phyloP scores from a whole-genome alignment of 2,113 vertebrate genomes.

The Menidia beryllina region DNA sequence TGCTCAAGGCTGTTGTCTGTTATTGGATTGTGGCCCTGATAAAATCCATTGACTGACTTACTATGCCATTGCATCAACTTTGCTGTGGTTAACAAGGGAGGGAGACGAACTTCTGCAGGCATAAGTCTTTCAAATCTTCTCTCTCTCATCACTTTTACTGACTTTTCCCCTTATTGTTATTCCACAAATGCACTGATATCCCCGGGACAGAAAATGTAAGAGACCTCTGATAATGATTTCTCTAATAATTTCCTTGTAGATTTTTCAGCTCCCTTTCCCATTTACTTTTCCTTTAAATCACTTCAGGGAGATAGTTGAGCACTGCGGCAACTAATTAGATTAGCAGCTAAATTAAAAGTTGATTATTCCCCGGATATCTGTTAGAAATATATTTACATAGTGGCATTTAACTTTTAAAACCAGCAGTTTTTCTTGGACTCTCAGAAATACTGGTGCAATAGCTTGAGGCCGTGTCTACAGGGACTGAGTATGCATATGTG shows the following conservation, averaged over 20 bases:
- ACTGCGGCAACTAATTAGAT: constrained; percentile 75
- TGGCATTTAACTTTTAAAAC: constrained; percentile 80
- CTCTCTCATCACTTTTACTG: constrained; percentile 31
- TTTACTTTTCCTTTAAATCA: constrained; percentile 28
- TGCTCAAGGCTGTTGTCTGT: constrained; percentile 53
- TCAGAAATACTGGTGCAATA: constrained; percentile 34
- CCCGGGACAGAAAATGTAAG: constrained; percentile 44
- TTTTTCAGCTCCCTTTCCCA: constrained; percentile 24
- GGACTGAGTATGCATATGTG: constrained; percentile 46
- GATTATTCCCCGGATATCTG: constrained; percentile 79
- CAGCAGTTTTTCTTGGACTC: constrained; percentile 53
- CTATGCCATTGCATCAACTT: constrained; percentile 69
- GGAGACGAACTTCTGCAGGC: constrained; percentile 53
- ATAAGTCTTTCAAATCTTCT: constrained; percentile 29
- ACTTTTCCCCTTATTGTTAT: constrained; percentile 56
- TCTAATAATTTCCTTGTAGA: constrained; percentile 49
- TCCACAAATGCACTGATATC: constrained; percentile 53
- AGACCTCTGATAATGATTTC: constrained; percentile 48
- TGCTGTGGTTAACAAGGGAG: constrained; percentile 56
- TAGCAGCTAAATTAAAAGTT: constrained; percentile 82
- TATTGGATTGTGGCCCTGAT: constrained; percentile 62
- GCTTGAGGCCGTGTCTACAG: constrained; percentile 60
- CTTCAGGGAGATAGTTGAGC: constrained; percentile 64
- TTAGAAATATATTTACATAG: constrained; percentile 72
- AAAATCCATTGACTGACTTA: constrained; percentile 62